Percentiles rank a stretch among this genome's conserved stretches.
Evolutionary conservation across 1,140 invertebrate species (phyloP).

Genomic region (Thrips palmi): DNA sequence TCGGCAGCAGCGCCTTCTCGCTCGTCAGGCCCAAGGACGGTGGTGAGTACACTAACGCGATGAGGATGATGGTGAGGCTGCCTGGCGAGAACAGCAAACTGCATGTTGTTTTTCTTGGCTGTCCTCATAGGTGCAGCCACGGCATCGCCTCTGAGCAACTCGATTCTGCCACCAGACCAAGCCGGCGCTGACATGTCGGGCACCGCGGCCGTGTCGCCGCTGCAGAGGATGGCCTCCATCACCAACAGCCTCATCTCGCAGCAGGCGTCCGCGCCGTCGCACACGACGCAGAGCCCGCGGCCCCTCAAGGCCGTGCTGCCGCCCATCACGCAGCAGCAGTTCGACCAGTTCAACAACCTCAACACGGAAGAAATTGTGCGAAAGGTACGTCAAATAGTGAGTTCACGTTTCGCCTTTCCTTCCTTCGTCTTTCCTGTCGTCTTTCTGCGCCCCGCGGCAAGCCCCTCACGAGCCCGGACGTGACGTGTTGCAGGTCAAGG

Average conservation of each 20-base stretch:
- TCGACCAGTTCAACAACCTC: constrained; percentile 94
- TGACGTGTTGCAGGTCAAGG: constrained; percentile 70
- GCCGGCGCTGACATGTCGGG: constrained; percentile 60
- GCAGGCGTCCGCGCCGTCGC: constrained; percentile 62
- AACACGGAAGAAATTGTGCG: constrained; percentile 98
- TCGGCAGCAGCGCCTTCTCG: constrained; percentile 66
- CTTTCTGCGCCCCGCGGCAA: neutral
- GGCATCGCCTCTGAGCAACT: constrained; percentile 52
- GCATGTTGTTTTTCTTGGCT: neutral
- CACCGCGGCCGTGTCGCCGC: constrained; percentile 66
- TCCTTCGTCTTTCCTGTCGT: constrained; percentile 3
- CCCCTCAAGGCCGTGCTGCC: constrained; percentile 90
- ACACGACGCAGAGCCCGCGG: constrained; percentile 59
- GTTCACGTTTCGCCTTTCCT: constrained; percentile 1
- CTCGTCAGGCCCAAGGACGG: constrained; percentile 62
- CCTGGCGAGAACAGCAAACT: neutral
- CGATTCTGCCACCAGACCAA: constrained; percentile 64
- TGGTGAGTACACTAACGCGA: constrained; percentile 21
- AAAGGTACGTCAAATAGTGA: constrained; percentile 34
- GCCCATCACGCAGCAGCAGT: constrained; percentile 96
- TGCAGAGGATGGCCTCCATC: constrained; percentile 94
- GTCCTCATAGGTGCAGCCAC: neutral
- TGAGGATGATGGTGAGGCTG: constrained; percentile 7
- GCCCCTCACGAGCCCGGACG: neutral
- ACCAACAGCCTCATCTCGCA: constrained; percentile 91